phyloP scores from a whole-genome alignment of 2,113 vertebrate genomes.

The Poeciliopsis prolifica region DNA sequence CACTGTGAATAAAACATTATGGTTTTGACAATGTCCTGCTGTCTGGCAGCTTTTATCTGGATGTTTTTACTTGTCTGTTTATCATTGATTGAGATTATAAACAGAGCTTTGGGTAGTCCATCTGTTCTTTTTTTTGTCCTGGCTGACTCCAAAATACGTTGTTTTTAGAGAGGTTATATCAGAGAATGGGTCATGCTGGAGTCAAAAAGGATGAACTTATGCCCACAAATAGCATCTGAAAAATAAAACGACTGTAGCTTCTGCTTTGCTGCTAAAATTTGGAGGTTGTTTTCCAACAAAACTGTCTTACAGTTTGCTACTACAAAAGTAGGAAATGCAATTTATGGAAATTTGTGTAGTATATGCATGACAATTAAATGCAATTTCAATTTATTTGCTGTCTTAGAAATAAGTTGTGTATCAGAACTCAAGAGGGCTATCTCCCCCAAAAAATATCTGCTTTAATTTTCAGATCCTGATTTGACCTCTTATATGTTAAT shows the following conservation, averaged over 20 bases:
- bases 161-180: conserved; percentile 16
- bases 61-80: conserved; percentile 52
- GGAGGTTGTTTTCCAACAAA: neutral
- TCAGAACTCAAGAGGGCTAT: neutral
- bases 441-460: neutral
- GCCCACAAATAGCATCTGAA: conserved; percentile 28
- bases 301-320: neutral
- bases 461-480: no score
- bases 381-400: no score
- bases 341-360: no score
- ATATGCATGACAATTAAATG: no score
- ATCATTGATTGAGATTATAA: conserved; percentile 43
- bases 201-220: conserved; percentile 18
- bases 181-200: neutral
- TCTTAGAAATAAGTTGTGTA: neutral
- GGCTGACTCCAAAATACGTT: conserved; percentile 27
- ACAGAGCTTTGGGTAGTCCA: conserved; percentile 34
- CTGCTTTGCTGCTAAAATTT: neutral
- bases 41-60: conserved; percentile 55
- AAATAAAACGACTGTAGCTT: neutral
- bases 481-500: conserved; percentile 4
- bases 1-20: conserved; percentile 34
- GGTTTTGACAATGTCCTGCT: conserved; percentile 57
- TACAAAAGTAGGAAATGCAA: neutral
- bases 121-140: conserved; percentile 21